A percentile compares a stretch with the other conserved stretches of the same genome.
phyloP scores from a whole-genome alignment of 1,140 invertebrate genomes.

The Drosophila littoralis region DNA sequence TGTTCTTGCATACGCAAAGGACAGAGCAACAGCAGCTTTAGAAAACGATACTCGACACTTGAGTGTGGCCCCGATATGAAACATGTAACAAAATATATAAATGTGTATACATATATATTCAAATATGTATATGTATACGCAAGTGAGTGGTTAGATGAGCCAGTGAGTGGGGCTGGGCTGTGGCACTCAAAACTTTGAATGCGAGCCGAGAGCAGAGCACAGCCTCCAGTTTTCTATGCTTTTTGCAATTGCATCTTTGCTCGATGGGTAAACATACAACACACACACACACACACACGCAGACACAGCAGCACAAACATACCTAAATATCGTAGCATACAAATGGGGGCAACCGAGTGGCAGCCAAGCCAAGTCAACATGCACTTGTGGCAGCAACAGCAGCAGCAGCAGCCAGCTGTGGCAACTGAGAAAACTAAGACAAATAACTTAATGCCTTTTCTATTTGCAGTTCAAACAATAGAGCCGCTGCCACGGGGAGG shows the following conservation, averaged over 20 bases:
- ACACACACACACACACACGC: slow-evolving; percentile 20
- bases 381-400: slow-evolving; percentile 41
- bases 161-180: slow-evolving; percentile 14
- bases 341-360: slow-evolving; percentile 63
- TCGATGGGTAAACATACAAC: slow-evolving; percentile 65
- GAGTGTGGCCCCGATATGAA: slow-evolving; percentile 51
- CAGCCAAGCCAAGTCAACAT: slow-evolving; percentile 68
- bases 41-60: slow-evolving; percentile 61
- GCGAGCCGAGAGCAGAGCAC: slow-evolving; percentile 31
- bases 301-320: slow-evolving; percentile 35
- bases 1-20: slow-evolving; percentile 44
- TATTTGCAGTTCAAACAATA: slow-evolving; percentile 79
- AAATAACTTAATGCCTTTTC: slow-evolving; percentile 79
- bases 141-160: slow-evolving; percentile 16
- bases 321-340: slow-evolving; percentile 75
- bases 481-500: slow-evolving; percentile 24
- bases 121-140: background rate
- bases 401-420: slow-evolving; percentile 32
- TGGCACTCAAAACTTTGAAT: slow-evolving; percentile 66
- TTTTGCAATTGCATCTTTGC: slow-evolving; percentile 52
- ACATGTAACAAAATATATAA: slow-evolving; percentile 1
- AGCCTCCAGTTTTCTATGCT: slow-evolving; percentile 57
- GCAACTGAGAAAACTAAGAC: slow-evolving; percentile 68
- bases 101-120: background rate
- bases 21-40: slow-evolving; percentile 31